Conservation (phyloP, 2,797 vertebrate genomes). For the Moxostoma hubbsi region DNA sequence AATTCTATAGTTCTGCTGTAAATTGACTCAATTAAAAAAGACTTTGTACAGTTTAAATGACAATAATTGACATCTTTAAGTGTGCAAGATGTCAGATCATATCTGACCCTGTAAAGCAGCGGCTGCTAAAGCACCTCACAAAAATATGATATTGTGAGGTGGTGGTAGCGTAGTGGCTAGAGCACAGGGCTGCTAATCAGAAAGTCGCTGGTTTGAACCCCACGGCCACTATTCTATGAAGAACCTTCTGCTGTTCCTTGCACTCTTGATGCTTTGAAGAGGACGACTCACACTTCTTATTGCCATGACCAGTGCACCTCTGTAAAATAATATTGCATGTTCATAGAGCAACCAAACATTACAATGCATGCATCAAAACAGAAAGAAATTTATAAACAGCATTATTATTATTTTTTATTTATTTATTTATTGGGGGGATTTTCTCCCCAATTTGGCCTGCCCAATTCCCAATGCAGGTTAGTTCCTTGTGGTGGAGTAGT, state of each 20-base stretch:
- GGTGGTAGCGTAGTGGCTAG: too few relatives aligned
- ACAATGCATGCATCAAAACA: not conserved
- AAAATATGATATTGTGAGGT: too few relatives aligned
- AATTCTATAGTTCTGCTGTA: not conserved
- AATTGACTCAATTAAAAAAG: not conserved
- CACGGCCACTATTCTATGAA: too few relatives aligned
- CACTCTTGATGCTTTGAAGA: constrained; percentile 66
- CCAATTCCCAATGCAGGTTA: too few relatives aligned
- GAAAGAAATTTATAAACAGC: too few relatives aligned
- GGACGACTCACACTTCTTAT: constrained; percentile 67
- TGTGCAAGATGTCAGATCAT: not conserved
- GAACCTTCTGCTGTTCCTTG: too few relatives aligned
- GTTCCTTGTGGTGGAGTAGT: too few relatives aligned
- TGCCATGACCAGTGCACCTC: constrained; percentile 70
- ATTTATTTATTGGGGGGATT: too few relatives aligned
- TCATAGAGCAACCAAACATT: not conserved
- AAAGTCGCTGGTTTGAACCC: too few relatives aligned
- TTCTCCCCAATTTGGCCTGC: too few relatives aligned
- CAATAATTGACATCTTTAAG: not conserved
- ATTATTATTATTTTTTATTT: not conserved
- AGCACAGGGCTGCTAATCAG: too few relatives aligned
- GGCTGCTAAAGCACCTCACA: too few relatives aligned
- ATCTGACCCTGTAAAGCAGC: constrained; percentile 60
- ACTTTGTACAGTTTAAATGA: not conserved
- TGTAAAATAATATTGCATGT: not conserved